These are phyloP conservation scores for Philopotamus ludificatus DNA, from an alignment of 1,140 invertebrate genomes.

Conservation along the genomic window DNA sequence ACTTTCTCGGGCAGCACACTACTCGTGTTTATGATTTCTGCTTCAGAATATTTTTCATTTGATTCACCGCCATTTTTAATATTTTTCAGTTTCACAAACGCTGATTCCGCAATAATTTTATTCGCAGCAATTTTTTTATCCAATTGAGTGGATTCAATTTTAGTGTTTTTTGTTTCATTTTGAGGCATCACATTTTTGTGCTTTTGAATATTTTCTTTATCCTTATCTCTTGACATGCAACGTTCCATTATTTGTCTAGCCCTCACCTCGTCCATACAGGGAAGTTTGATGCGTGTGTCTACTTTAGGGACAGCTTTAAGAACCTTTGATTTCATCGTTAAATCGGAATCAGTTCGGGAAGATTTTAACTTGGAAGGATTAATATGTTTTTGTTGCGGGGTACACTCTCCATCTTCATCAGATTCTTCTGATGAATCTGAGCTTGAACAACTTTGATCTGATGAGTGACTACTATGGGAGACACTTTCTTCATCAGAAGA, in stretches of 20 bases:
- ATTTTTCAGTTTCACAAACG: conserved; percentile 31
- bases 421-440: conserved; percentile 50
- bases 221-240: conserved; percentile 27
- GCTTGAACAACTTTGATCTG: conserved; percentile 54
- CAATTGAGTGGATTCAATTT: not conserved
- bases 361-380: conserved; percentile 50
- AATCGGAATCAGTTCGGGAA: conserved; percentile 52
- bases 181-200: conserved; percentile 7
- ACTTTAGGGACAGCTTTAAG: conserved; percentile 8
- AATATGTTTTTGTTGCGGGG: conserved; percentile 43
- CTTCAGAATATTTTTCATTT: conserved; percentile 14
- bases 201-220: conserved; percentile 23
- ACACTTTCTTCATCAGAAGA: conserved; percentile 54
- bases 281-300: conserved; percentile 33
- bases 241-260: conserved; percentile 37
- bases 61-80: conserved; percentile 27
- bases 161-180: not conserved
- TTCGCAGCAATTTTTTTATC: not conserved
- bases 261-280: conserved; percentile 37
- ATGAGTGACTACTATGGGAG: conserved; percentile 50
- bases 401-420: conserved; percentile 23
- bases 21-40: not conserved
- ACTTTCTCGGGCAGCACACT: not conserved
- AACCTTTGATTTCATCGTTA: conserved; percentile 44
- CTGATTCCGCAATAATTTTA: conserved; percentile 3